These are phyloP conservation scores for Drepana arcuata DNA, from an alignment of 1,140 invertebrate species.

Conservation along the genomic window DNA sequence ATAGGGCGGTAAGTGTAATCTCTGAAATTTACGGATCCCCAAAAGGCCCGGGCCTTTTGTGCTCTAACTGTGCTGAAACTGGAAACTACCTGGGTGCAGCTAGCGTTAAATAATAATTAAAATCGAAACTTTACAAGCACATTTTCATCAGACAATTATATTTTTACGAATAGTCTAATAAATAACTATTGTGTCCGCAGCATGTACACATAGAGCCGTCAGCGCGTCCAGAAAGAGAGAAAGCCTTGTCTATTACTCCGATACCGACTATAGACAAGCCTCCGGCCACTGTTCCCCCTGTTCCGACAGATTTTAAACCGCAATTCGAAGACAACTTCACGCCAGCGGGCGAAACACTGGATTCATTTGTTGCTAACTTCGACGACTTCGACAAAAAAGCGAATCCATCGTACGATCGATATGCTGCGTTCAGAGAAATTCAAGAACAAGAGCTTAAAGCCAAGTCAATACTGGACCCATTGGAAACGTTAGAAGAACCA, in stretches of 20 bases:
- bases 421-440: constrained; percentile 88
- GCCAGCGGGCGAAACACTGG: constrained; percentile 26
- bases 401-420: constrained; percentile 76
- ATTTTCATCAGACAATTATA: too few species aligned
- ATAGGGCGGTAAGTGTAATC: constrained; percentile 37
- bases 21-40: too few species aligned
- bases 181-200: constrained; percentile 22
- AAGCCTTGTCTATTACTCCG: not conserved
- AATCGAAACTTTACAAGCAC: too few species aligned
- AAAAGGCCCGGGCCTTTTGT: too few species aligned
- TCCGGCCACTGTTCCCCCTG: constrained; percentile 5
- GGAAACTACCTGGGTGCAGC: too few species aligned
- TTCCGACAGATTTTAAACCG: constrained; percentile 43
- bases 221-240: constrained; percentile 24
- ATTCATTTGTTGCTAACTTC: constrained; percentile 75
- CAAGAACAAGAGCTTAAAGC: constrained; percentile 80
- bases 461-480: constrained; percentile 62
- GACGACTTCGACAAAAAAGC: constrained; percentile 72
- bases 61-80: too few species aligned
- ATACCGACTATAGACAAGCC: constrained; percentile 10
- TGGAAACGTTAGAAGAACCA: constrained; percentile 36
- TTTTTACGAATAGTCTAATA: constrained; percentile 2
- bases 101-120: too few species aligned
- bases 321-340: constrained; percentile 76
- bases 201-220: constrained; percentile 51